Base-by-base conservation (phyloP, 2,113 vertebrate species). In the Dermatemys mawii region DNA sequence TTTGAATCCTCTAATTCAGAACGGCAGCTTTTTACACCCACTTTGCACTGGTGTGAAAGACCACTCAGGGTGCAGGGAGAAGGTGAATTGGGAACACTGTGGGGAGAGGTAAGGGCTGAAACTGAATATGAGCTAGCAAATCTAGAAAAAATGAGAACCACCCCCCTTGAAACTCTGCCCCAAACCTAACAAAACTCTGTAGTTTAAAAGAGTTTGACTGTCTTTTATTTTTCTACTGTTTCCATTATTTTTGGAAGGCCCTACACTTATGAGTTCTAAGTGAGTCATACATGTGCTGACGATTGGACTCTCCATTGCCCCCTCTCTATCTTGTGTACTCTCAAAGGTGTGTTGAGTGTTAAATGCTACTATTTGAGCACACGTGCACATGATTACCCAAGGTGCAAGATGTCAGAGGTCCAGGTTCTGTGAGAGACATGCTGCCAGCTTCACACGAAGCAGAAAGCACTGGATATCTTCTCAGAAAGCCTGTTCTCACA, bases 1-100 rank as follows among this genome's bases (percentile, higher is more conserved):
- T 41, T 11, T 3, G 10, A 83, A 57, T 3, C 41, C 0, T 0
- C 48, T 67, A n/a, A 85, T 76, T 7, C 75, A 57, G 21, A 79
- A 22, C 9, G 82, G 12, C 32, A 51, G 5, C 0, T 0, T 0
- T 1, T 38, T 29, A n/a, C 1, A 46, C 67, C 32, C 8, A 44
- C 2, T 54, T 92, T 50, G 8, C 21, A 93, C 17, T 24, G 6
- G 8, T 0, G 0, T 17, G 19, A 41, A 86, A 0, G 1, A 29
- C 11, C 46, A 49, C 8, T 17, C 2, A 60, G 88, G 6, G 32
- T 67, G 63, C 5, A 4, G 85, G 75, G 29, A 27, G 48, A 29
- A 83, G 48, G 2, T 22, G 84, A 6, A 1, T 67, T 55, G 6
- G 1, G 6, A 2, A 90, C 41, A 50, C 24, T 32, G 49, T 50